These are phyloP conservation scores for Adoxophyes honmai DNA, from an alignment of 1,140 invertebrate genomes.

Conservation along the genomic window DNA sequence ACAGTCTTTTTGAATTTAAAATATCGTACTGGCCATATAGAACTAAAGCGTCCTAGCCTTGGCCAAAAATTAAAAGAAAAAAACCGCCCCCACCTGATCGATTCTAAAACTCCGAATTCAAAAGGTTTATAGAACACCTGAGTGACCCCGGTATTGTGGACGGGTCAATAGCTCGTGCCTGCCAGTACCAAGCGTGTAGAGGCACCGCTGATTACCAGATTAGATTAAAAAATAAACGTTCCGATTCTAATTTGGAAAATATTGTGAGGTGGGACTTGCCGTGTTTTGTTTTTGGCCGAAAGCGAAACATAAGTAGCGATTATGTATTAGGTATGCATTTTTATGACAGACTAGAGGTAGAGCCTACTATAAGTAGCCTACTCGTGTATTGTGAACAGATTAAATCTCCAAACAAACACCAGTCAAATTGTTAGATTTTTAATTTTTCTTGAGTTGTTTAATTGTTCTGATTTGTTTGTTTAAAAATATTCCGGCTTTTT, in stretches of 20 bases:
- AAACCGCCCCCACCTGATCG: neutral
- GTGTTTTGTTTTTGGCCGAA: neutral
- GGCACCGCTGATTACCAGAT: constrained; percentile 40
- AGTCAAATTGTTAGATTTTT: too few relatives aligned
- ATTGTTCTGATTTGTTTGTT: too few relatives aligned
- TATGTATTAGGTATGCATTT: too few relatives aligned
- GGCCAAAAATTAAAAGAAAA: neutral
- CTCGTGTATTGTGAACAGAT: too few relatives aligned
- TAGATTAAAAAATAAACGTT: constrained; percentile 40
- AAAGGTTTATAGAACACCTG: constrained; percentile 19
- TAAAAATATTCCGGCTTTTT: too few relatives aligned
- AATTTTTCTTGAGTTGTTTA: too few relatives aligned
- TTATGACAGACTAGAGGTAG: too few relatives aligned
- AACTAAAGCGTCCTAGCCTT: neutral
- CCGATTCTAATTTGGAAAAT: constrained; percentile 26
- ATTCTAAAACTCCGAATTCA: constrained; percentile 21
- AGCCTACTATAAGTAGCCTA: too few relatives aligned
- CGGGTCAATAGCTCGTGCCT: constrained; percentile 50
- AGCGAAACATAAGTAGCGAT: too few relatives aligned
- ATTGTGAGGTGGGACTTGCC: constrained; percentile 3
- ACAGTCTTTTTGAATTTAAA: too few relatives aligned
- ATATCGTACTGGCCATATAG: neutral
- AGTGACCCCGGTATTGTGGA: constrained; percentile 31
- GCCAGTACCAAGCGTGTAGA: constrained; percentile 36
- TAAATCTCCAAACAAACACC: too few relatives aligned